Conservation (phyloP, 2,113 vertebrate species). For the Eublepharis macularius region DNA sequence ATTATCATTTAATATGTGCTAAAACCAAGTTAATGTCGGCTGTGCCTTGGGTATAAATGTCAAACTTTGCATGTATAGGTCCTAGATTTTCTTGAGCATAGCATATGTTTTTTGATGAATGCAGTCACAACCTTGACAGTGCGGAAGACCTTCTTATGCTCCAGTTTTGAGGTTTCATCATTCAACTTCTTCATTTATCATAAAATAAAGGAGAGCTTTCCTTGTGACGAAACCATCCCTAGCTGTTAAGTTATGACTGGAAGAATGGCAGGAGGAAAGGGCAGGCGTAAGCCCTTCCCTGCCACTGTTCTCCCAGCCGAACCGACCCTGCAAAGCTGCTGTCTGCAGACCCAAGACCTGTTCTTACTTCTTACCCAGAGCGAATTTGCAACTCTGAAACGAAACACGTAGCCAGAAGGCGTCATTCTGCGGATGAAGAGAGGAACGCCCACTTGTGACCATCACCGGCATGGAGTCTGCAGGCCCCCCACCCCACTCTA, state of each 20-base stretch:
- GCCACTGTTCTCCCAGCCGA: no score
- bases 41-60: slow-evolving; percentile 46
- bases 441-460: background rate
- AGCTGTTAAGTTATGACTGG: background rate
- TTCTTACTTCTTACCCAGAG: background rate
- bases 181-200: slow-evolving; percentile 1
- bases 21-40: slow-evolving; percentile 47
- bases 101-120: slow-evolving; percentile 43
- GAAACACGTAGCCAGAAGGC: background rate
- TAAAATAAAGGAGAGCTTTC: background rate
- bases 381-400: background rate
- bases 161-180: slow-evolving; percentile 15
- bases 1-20: slow-evolving; percentile 67
- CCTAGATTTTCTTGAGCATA: slow-evolving; percentile 51
- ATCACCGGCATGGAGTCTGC: no score
- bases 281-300: no score
- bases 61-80: slow-evolving; percentile 58
- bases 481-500: no score
- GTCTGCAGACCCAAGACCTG: no score
- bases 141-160: slow-evolving; percentile 29
- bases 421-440: background rate
- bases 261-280: no score
- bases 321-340: no score
- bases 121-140: slow-evolving; percentile 39
- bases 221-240: background rate